Base-by-base conservation (phyloP, 2,113 vertebrate genomes). In the Piprites chloris region DNA sequence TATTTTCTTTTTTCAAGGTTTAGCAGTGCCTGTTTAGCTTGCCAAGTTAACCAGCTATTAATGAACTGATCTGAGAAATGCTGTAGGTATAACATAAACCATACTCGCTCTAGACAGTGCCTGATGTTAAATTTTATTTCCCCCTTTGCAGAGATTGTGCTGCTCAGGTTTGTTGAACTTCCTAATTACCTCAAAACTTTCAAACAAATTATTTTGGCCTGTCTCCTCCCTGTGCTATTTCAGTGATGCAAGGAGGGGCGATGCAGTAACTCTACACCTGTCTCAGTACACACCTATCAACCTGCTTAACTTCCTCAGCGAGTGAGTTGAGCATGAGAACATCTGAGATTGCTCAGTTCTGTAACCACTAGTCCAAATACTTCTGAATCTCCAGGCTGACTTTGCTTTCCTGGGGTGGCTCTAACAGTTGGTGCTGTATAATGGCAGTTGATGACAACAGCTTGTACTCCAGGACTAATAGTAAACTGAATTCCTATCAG, bases 221-320 rank as follows among this genome's bases (percentile, higher is more conserved):
- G 76, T 88, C 93, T 96, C 95, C 95, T 97, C 89, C 95, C 71
- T n/a, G 53, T 14, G 69, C 94, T 86, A 44, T 87, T 74, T 94
- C 91, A 53, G 97, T 94, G 97, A 66, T 96, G 97, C 96, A 92
- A 98, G 98, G 98, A 98, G 98, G 98, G 96, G 97, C 98, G 44
- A 85, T 94, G 97, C 90, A 67, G 99, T 99, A 99, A 99, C 98
- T 96, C 98, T 98, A 99, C 98, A 99, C 99, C 99, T 99, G 98
- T 96, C 94, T 95, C 86, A 97, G 77, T 97, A 98, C 98, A 98
- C 97, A 91, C 98, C 98, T 97, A 94, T 98, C 97, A 96, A 98
- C 98, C 98, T 94, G 97, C 97, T 98, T 91, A 98, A 98, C 98
- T 98, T 98, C 98, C 98, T 98, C 96, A 98, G 89, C 97, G 95